Conservation (phyloP, 2,888 invertebrate species). For the Acanthococcus lagerstroemiae region DNA sequence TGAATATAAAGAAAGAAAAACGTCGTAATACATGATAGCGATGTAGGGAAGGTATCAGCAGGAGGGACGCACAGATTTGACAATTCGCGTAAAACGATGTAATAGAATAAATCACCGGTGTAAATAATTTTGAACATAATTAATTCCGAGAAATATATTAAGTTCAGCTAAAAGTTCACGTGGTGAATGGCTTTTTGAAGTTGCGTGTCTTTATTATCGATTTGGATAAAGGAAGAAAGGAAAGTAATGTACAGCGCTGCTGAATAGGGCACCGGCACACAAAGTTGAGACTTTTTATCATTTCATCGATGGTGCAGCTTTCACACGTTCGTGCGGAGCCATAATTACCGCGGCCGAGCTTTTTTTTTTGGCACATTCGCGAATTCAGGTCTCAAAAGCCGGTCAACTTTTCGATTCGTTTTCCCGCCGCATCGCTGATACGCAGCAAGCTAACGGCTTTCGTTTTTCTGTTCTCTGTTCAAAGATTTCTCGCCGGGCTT, state of each 20-base stretch:
- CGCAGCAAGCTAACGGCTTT: too few relatives aligned
- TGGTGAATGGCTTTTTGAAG: constrained; percentile 17
- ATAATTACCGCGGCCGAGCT: too few relatives aligned
- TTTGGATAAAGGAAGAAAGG: constrained; percentile 19
- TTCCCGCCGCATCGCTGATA: too few relatives aligned
- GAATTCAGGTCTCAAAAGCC: too few relatives aligned
- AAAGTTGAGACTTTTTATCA: not conserved
- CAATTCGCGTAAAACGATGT: too few relatives aligned
- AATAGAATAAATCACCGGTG: too few relatives aligned
- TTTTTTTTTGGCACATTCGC: too few relatives aligned
- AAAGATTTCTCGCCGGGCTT: constrained; percentile 13
- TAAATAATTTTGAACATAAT: constrained; percentile 14
- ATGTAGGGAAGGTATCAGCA: not conserved
- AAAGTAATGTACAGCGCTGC: not conserved
- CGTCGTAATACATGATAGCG: not conserved
- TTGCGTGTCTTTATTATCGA: constrained; percentile 23
- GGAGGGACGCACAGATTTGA: not conserved
- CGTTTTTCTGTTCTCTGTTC: not conserved
- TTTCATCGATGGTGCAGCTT: not conserved
- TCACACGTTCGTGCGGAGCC: too few relatives aligned
- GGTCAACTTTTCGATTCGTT: too few relatives aligned
- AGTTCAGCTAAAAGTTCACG: constrained; percentile 25
- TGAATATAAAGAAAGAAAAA: not conserved
- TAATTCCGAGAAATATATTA: constrained; percentile 22
- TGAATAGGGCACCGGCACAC: constrained; percentile 23